phyloP scores from a whole-genome alignment of 2,113 vertebrate genomes.

The Trogon melanurus region DNA sequence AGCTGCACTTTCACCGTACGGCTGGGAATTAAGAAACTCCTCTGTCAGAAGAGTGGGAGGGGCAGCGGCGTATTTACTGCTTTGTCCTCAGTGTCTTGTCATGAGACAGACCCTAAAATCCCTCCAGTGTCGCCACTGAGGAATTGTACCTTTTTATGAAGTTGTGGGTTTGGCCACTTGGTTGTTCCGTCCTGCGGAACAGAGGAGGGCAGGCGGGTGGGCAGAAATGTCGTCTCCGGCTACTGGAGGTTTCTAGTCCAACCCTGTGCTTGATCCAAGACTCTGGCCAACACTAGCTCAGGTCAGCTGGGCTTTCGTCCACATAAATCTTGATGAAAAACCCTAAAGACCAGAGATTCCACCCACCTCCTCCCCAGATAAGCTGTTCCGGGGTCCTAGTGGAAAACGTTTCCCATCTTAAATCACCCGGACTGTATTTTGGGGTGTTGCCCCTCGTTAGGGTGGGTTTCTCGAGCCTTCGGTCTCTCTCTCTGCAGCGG shows the following conservation, averaged over 20 bases:
- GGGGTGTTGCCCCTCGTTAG: not conserved
- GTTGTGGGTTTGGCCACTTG: fast-evolving
- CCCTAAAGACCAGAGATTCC: not conserved
- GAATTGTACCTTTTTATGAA: not conserved
- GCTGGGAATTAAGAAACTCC: not conserved
- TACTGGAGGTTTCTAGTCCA: not conserved
- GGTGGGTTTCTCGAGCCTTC: fast-evolving
- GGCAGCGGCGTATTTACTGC: not conserved
- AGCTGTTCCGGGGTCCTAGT: not conserved
- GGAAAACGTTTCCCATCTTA: not conserved
- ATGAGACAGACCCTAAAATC: fast-evolving
- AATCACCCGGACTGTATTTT: not conserved
- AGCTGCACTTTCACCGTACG: fast-evolving
- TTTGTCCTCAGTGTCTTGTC: not conserved
- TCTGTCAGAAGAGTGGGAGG: not conserved
- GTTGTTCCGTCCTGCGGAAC: too few species aligned
- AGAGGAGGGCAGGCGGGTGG: not conserved
- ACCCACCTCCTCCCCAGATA: not conserved
- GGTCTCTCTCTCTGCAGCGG: not conserved
- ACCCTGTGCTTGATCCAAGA: not conserved
- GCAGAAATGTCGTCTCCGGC: fast-evolving
- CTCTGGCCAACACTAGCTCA: not conserved
- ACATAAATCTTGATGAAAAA: not conserved
- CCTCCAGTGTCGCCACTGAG: fast-evolving
- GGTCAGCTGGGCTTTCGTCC: not conserved